These are phyloP conservation scores for Timema podura DNA, from an alignment of 2,888 invertebrate genomes.

Conservation along the genomic window DNA sequence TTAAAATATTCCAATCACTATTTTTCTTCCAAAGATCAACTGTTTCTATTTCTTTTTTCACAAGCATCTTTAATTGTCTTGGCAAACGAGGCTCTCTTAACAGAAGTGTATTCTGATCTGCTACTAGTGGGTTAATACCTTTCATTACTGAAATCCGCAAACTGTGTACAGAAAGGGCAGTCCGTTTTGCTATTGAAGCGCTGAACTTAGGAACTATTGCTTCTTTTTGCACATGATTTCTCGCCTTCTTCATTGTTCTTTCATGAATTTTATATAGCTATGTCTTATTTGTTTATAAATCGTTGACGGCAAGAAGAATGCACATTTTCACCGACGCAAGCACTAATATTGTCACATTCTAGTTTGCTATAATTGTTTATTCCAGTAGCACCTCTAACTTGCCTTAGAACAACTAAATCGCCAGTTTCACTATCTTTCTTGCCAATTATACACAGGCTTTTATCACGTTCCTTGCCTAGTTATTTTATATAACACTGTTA, in stretches of 20 bases:
- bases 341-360: background rate
- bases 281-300: background rate
- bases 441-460: background rate
- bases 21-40: background rate
- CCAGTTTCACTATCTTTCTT: background rate
- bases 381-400: background rate
- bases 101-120: background rate
- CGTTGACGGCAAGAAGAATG: background rate
- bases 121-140: background rate
- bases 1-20: background rate
- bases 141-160: conserved; percentile 4
- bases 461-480: background rate
- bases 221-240: background rate
- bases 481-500: background rate
- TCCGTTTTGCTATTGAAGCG: background rate
- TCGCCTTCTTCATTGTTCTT: too few relatives aligned
- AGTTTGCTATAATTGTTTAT: background rate
- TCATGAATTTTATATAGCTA: too few relatives aligned
- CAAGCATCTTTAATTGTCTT: background rate
- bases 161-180: background rate
- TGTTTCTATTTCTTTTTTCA: background rate
- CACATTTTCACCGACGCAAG: background rate
- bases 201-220: background rate
- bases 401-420: background rate
- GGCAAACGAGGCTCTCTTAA: background rate